These are phyloP conservation scores for Philhelius pedissequus DNA, from an alignment of 2,888 invertebrate genomes.

Conservation along the genomic window DNA sequence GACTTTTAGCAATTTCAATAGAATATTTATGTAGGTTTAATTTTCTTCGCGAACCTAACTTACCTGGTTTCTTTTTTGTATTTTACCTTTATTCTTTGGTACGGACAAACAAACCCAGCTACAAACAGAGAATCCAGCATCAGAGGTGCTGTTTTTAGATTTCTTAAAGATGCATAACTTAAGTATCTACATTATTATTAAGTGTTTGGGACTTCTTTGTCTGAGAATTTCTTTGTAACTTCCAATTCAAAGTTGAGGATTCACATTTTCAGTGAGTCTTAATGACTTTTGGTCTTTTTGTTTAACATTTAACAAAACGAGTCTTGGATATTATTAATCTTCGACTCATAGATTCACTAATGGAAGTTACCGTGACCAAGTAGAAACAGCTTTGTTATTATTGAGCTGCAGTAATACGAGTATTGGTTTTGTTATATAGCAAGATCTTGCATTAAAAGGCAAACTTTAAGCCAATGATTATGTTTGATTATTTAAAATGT, in stretches of 20 bases:
- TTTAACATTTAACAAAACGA: not conserved
- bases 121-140: not conserved
- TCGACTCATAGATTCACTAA: not conserved
- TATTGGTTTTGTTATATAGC: no score
- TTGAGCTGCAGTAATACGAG: no score
- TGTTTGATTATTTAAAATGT: no score
- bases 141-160: not conserved
- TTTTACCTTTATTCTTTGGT: not conserved
- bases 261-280: not conserved
- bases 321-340: not conserved
- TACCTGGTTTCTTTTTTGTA: not conserved
- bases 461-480: no score
- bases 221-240: slow-evolving; percentile 18
- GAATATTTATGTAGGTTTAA: not conserved
- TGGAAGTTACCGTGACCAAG: not conserved
- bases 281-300: not conserved
- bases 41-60: not conserved
- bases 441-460: no score
- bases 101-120: not conserved
- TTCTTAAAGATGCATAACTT: slow-evolving; percentile 4
- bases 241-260: not conserved
- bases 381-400: no score
- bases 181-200: no score
- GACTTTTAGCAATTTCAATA: not conserved
- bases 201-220: slow-evolving; percentile 11